phyloP scores from a whole-genome alignment of 2,797 vertebrate genomes.

The Siniperca scherzeri region DNA sequence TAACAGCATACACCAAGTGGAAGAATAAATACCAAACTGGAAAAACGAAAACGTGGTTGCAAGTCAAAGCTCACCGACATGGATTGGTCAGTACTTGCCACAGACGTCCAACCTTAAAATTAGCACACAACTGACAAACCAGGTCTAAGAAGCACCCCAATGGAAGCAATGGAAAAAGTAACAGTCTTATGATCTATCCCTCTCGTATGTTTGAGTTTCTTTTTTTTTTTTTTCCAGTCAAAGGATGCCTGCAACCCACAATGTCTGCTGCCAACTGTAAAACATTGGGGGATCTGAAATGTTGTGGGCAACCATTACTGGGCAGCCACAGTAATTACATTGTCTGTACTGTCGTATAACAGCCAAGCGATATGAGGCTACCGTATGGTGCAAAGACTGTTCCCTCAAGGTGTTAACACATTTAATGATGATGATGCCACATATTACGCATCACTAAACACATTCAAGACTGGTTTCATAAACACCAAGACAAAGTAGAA shows the following conservation, averaged over 20 bases:
- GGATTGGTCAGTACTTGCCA: not conserved
- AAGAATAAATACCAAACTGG: not conserved
- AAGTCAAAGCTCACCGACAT: not conserved
- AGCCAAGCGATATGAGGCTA: constrained; percentile 8
- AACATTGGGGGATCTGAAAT: constrained; percentile 4
- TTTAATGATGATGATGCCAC: not conserved
- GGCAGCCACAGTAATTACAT: constrained; percentile 13
- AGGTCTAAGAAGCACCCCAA: not conserved
- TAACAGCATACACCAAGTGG: not conserved
- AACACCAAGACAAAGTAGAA: not conserved
- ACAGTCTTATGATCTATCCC: not conserved
- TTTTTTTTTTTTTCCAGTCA: not conserved
- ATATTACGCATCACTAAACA: not conserved
- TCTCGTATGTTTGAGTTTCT: not conserved
- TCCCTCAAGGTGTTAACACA: not conserved
- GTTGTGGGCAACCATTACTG: constrained; percentile 15
- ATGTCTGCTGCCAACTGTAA: not conserved
- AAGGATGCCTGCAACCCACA: constrained; percentile 14
- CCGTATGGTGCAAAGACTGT: not conserved
- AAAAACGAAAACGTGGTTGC: not conserved
- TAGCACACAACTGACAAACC: not conserved
- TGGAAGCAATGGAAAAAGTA: constrained; percentile 7
- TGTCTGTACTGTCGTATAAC: not conserved
- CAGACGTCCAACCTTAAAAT: not conserved
- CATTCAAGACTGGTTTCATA: not conserved